Conservation (phyloP, 2,888 invertebrate species). For the Spilarctia lutea region DNA sequence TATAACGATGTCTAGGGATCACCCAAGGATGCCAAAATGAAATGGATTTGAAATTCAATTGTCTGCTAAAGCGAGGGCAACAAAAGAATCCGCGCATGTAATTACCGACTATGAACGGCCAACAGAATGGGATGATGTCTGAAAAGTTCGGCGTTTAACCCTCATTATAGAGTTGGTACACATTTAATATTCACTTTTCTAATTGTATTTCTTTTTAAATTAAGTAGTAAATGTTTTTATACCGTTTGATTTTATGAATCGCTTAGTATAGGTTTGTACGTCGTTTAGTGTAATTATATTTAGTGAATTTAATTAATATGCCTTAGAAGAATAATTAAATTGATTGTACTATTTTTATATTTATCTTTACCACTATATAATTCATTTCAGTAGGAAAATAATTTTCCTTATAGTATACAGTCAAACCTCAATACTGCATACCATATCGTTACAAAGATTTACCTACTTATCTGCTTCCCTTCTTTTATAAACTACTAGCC, state of each 20-base stretch:
- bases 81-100: conserved; percentile 73
- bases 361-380: neutral
- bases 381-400: neutral
- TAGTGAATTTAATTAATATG: neutral
- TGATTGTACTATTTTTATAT: neutral
- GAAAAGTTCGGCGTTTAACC: conserved; percentile 69
- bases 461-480: neutral
- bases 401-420: no score
- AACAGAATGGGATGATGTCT: conserved; percentile 70
- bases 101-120: conserved; percentile 70
- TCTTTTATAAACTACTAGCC: neutral
- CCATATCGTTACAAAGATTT: no score
- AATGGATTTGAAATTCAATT: conserved; percentile 71
- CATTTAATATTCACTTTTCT: conserved; percentile 54
- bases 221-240: conserved; percentile 19
- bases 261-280: neutral
- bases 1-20: conserved; percentile 53
- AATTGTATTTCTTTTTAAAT: conserved; percentile 20
- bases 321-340: neutral
- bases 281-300: neutral
- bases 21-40: conserved; percentile 60
- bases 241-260: conserved; percentile 1
- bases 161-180: conserved; percentile 44
- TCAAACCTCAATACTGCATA: no score
- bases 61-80: conserved; percentile 67